These are phyloP conservation scores for Monodelphis domestica DNA, from an alignment of 2,797 vertebrate species.

Conservation along the genomic window DNA sequence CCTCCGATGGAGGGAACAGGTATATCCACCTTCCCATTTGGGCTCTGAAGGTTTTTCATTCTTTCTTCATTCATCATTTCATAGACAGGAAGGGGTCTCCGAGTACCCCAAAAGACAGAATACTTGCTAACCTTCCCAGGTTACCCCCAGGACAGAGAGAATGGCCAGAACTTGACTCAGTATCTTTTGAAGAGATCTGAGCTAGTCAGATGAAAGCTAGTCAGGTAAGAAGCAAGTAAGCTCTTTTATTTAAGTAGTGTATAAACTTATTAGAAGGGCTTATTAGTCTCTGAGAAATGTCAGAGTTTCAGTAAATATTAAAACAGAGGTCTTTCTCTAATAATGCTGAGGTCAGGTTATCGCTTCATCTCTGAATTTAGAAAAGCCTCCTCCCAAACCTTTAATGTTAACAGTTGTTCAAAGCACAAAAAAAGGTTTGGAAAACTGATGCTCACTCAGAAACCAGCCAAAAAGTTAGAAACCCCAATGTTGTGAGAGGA, in stretches of 20 bases:
- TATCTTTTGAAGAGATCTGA: conserved; percentile 58
- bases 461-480: neutral
- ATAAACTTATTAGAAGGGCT: conserved; percentile 45
- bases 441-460: neutral
- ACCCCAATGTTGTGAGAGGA: too few relatives aligned
- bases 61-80: conserved; percentile 35
- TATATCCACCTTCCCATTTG: neutral
- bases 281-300: conserved; percentile 29
- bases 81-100: conserved; percentile 33
- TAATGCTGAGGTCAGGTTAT: neutral
- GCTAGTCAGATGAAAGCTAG: conserved; percentile 34
- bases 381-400: neutral
- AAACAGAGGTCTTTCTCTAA: conserved; percentile 32
- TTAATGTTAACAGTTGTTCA: neutral
- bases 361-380: conserved; percentile 12
- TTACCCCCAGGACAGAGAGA: conserved; percentile 47
- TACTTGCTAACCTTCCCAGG: conserved; percentile 21
- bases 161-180: conserved; percentile 25
- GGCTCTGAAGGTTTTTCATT: conserved; percentile 36
- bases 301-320: conserved; percentile 42
- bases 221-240: conserved; percentile 39
- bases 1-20: neutral
- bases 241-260: conserved; percentile 46
- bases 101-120: conserved; percentile 49
- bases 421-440: neutral